Percentiles rank a stretch among this genome's conserved stretches.
phyloP scores from a whole-genome alignment of 2,113 vertebrate species.

The Malurus alboscapulatus region DNA sequence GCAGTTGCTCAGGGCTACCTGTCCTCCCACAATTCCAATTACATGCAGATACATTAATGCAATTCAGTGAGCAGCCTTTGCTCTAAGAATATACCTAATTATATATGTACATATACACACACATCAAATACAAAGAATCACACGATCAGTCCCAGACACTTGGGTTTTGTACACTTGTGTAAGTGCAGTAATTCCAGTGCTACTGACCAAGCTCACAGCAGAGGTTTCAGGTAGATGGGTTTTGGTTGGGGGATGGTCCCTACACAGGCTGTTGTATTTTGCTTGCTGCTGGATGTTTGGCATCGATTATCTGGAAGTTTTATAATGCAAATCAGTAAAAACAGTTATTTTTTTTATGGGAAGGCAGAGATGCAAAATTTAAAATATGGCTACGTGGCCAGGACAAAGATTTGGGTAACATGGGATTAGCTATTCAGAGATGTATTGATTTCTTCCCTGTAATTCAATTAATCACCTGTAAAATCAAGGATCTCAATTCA shows the following conservation, averaged over 20 bases:
- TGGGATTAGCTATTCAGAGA: accelerated
- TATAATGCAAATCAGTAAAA: neutral
- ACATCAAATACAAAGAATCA: neutral
- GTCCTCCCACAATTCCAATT: neutral
- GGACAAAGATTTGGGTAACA: neutral
- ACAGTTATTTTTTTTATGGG: accelerated
- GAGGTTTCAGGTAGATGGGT: neutral
- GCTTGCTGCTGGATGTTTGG: neutral
- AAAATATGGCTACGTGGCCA: neutral
- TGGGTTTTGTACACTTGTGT: neutral
- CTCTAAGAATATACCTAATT: neutral
- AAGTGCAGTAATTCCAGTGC: neutral
- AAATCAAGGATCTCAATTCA: neutral
- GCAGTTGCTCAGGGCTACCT: neutral
- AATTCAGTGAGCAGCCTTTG: neutral
- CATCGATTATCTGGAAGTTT: neutral
- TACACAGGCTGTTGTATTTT: neutral
- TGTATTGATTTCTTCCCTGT: neutral
- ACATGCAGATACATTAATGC: neutral
- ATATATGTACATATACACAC: accelerated
- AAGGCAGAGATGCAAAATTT: neutral
- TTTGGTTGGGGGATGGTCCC: neutral
- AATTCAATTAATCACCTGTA: neutral
- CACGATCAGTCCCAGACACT: neutral
- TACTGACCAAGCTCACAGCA: neutral